Conservation (phyloP, 2,113 vertebrate species). For the Otis tarda region DNA sequence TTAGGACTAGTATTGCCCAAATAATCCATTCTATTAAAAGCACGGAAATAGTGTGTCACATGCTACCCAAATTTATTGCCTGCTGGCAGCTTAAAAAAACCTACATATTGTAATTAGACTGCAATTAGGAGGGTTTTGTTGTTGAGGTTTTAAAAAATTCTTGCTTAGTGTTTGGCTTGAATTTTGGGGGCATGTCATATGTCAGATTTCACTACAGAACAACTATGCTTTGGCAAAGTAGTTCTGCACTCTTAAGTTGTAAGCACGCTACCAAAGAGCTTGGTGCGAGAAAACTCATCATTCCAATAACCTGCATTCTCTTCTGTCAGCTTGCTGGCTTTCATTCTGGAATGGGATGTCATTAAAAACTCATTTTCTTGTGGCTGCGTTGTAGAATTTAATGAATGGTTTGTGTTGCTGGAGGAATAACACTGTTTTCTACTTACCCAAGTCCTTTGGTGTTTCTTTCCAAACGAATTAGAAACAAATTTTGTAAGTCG, state of each 20-base stretch:
- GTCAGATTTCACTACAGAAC: background rate
- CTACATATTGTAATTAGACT: background rate
- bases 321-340: background rate
- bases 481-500: background rate
- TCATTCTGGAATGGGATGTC: background rate
- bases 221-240: background rate
- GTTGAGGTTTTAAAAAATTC: background rate
- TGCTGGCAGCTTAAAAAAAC: background rate
- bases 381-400: background rate
- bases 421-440: background rate
- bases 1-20: background rate
- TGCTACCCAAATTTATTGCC: background rate
- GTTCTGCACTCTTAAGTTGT: background rate
- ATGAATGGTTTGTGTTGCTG: background rate
- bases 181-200: rapidly evolving
- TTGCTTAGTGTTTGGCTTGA: background rate
- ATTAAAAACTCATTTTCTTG: background rate
- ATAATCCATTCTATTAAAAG: background rate
- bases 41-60: background rate
- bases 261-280: background rate
- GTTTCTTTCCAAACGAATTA: background rate
- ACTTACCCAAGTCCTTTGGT: background rate
- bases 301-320: background rate
- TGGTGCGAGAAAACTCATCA: background rate
- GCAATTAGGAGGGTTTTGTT: background rate